Conservation (phyloP, 2,888 invertebrate genomes). For the Muscina levida region DNA sequence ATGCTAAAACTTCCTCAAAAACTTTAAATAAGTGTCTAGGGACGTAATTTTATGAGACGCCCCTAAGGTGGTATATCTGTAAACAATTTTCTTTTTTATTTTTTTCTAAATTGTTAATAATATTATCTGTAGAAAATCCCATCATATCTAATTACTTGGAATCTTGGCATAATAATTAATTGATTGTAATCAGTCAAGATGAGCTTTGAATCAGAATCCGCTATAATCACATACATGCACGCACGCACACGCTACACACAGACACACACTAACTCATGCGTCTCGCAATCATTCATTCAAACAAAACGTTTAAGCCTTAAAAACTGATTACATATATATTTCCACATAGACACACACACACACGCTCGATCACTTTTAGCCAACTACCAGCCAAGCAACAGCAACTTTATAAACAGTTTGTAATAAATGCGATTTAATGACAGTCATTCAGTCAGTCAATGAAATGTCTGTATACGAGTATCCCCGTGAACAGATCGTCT, state of each 20-base stretch:
- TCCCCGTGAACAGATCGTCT: constrained; percentile 52
- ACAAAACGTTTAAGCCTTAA: background rate
- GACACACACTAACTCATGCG: no score
- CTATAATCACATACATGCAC: background rate
- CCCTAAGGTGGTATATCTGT: no score
- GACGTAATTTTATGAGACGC: no score
- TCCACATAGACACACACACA: background rate
- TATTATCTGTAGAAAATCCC: constrained; percentile 32
- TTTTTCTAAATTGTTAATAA: constrained; percentile 41
- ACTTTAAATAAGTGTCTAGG: no score
- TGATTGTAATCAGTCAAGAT: constrained; percentile 64
- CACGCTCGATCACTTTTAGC: constrained; percentile 1
- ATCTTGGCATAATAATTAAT: constrained; percentile 64
- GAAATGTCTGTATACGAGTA: constrained; percentile 57
- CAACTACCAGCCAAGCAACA: background rate
- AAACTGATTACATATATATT: background rate
- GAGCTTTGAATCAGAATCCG: constrained; percentile 48
- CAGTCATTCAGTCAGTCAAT: constrained; percentile 36
- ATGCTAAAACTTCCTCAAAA: no score
- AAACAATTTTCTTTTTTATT: no score
- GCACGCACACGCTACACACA: background rate
- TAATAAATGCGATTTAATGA: constrained; percentile 18
- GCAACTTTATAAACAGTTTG: background rate
- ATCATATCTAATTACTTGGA: constrained; percentile 63
- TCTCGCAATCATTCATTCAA: no score